Base-by-base conservation (phyloP, 2,797 vertebrate genomes). In the Chaunax sp. region DNA sequence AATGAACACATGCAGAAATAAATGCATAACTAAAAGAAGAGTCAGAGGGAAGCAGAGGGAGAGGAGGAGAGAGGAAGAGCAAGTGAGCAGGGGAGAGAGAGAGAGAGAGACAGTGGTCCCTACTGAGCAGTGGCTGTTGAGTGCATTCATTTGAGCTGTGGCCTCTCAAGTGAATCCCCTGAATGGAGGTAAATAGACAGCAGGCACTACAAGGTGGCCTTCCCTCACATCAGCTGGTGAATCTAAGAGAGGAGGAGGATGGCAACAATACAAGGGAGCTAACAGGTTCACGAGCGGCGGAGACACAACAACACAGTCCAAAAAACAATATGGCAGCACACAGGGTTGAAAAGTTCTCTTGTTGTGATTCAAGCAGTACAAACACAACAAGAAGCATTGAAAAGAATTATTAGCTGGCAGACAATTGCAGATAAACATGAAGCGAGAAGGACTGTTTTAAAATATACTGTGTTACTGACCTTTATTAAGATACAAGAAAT, bases 91-190 rank as follows among this genome's bases (percentile, higher is more conserved):
- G 50, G 41, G 25, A 63, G 50, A 35, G 45, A 72, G 77, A 52
- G 72, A 68, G 72, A 58, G 78, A 37, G 45, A 73, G 77, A 54
- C 69, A 70, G 72, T 58, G 78, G 84, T 90, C 85, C 89, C 87
- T 56, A 71, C 82, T 87, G 85, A 88, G 85, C 81, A 45, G 73
- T 72, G 85, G 78, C 82, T 90, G 87, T 81, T 90, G 86, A 92
- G 86, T 87, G 88, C 87, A 90, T 90, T 86, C 88, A 89, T 89
- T 86, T 90, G 87, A 89, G 86, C 82, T 81, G 81, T 85, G 87
- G 87, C 82, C 88, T 91, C 88, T 90, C 86, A 81, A 89, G 88
- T 91, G 88, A 91, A 88, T 90, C 88, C 85, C 77, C 81, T 82
- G 87, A 89, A 87, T 80, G 76, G 83, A 78, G 89, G 87, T 87